A percentile compares a stretch with the other conserved stretches of the same genome.
phyloP scores from a whole-genome alignment of 2,797 vertebrate species.

The Danio kyathit region DNA sequence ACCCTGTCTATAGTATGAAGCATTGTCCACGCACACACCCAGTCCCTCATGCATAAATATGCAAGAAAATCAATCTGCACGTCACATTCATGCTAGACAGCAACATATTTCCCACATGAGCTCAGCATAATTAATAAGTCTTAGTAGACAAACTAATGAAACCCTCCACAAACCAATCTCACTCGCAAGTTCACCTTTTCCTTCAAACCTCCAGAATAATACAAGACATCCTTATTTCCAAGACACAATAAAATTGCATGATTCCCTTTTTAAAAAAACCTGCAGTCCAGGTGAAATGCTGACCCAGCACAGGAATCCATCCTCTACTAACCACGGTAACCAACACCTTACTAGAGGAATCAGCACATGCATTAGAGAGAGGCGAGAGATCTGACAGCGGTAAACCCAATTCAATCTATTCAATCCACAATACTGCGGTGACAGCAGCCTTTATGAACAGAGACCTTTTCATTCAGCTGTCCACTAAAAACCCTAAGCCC shows the following conservation, averaged over 20 bases:
- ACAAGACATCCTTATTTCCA: constrained; percentile 51
- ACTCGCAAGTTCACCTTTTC: constrained; percentile 27
- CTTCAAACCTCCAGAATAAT: constrained; percentile 31
- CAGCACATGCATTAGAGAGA: constrained; percentile 25
- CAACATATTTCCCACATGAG: constrained; percentile 56
- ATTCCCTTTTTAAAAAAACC: constrained; percentile 64
- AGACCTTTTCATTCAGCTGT: constrained; percentile 72
- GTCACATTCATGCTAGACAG: constrained; percentile 28
- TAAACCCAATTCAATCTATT: constrained; percentile 71
- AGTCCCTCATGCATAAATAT: constrained; percentile 63
- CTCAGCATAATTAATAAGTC: constrained; percentile 49
- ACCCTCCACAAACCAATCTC: constrained; percentile 27
- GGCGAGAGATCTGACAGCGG: constrained; percentile 37
- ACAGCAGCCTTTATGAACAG: constrained; percentile 69
- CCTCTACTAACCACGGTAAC: constrained; percentile 82
- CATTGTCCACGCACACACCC: constrained; percentile 73
- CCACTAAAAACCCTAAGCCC: constrained; percentile 63
- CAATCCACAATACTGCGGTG: constrained; percentile 72
- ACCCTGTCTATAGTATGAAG: constrained; percentile 51
- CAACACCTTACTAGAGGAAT: constrained; percentile 71
- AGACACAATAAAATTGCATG: constrained; percentile 49
- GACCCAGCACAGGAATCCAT: constrained; percentile 71
- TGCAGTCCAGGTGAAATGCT: constrained; percentile 70
- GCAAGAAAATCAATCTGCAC: constrained; percentile 42
- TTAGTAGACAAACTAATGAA: constrained; percentile 18